These are phyloP conservation scores for Cichlasoma orientale DNA, from an alignment of 2,797 vertebrate genomes.

Conservation along the genomic window DNA sequence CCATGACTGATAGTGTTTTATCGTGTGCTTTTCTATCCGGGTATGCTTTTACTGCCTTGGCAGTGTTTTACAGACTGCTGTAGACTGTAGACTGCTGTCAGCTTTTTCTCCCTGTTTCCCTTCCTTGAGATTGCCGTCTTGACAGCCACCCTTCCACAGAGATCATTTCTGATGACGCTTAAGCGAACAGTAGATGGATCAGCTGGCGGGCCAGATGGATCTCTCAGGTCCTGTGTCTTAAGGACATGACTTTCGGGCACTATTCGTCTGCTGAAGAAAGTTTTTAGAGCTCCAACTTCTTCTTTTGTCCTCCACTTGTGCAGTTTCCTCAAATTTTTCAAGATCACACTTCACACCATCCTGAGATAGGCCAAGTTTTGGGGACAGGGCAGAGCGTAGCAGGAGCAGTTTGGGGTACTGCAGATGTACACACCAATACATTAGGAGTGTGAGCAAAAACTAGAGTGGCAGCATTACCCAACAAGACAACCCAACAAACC, in stretches of 20 bases:
- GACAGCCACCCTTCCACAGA: too few relatives aligned
- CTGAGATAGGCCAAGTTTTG: neutral
- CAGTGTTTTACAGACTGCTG: neutral
- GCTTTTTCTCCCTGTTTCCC: too few relatives aligned
- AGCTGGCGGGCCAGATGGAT: neutral
- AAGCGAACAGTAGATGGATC: too few relatives aligned
- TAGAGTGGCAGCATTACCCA: neutral
- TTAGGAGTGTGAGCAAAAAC: neutral
- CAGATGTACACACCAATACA: neutral
- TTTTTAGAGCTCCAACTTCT: neutral
- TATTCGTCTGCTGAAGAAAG: neutral
- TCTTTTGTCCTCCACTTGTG: neutral
- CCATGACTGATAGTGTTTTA: neutral
- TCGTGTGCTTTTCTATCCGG: neutral
- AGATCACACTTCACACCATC: neutral
- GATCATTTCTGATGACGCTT: too few relatives aligned
- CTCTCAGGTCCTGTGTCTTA: neutral
- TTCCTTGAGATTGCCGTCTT: too few relatives aligned
- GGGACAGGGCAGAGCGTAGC: too few relatives aligned
- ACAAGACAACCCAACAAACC: neutral
- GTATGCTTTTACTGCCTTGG: neutral
- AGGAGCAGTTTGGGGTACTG: neutral
- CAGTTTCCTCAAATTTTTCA: neutral
- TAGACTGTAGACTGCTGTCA: neutral
- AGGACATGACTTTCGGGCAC: neutral